These are phyloP conservation scores for Distichodus sexfasciatus DNA, from an alignment of 2,797 vertebrate species.

Conservation along the genomic window DNA sequence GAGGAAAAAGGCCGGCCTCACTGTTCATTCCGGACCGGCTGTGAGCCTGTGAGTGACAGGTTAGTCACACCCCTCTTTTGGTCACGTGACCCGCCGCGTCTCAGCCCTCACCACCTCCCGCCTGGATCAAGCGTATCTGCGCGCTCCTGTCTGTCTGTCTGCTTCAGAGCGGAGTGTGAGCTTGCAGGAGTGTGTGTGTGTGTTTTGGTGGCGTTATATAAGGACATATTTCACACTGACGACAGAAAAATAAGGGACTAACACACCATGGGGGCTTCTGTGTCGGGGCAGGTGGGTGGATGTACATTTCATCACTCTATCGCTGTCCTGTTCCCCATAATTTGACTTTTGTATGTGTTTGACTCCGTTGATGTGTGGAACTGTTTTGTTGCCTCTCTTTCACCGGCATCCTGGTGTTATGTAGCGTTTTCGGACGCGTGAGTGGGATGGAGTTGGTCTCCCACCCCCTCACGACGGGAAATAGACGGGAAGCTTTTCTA, in stretches of 20 bases:
- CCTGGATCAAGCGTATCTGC: slow-evolving; percentile 7
- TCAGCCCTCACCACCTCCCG: slow-evolving; percentile 8
- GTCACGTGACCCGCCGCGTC: slow-evolving; percentile 32
- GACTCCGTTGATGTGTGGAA: neutral
- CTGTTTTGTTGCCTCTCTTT: neutral
- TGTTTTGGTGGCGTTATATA: slow-evolving; percentile 5
- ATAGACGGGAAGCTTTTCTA: neutral
- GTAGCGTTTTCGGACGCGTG: neutral
- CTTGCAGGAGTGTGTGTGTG: slow-evolving; percentile 1
- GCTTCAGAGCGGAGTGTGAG: slow-evolving; percentile 21
- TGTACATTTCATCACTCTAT: neutral
- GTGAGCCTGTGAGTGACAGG: slow-evolving; percentile 19
- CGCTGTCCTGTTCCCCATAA: neutral
- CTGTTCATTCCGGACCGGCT: neutral
- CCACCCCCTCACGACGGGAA: neutral
- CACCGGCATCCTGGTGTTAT: neutral
- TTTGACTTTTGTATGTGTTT: neutral
- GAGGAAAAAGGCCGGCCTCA: neutral
- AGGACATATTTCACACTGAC: slow-evolving; percentile 17
- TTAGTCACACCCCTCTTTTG: neutral
- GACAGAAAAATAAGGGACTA: slow-evolving; percentile 9
- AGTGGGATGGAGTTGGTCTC: neutral
- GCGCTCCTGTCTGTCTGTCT: slow-evolving; percentile 10
- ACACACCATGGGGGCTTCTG: slow-evolving; percentile 44
- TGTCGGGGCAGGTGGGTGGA: slow-evolving; percentile 67